Conservation (phyloP, 2,888 invertebrate species). For the Watsonalla binaria region DNA sequence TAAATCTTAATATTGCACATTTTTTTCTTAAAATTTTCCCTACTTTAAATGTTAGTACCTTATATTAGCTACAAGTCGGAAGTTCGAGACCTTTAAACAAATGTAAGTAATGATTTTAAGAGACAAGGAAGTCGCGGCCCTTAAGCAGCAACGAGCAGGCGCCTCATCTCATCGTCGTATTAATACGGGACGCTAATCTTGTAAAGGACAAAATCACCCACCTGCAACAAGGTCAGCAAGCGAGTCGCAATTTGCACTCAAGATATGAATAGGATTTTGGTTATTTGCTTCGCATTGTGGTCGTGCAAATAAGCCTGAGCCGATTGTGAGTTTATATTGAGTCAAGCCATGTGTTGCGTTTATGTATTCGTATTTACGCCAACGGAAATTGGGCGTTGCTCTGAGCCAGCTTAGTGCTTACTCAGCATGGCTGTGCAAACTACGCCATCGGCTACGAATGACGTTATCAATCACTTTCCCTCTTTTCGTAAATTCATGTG, state of each 20-base stretch:
- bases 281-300: conserved; percentile 66
- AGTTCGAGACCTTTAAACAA: no score
- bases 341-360: conserved; percentile 39
- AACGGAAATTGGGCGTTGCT: conserved; percentile 59
- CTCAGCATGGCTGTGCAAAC: conserved; percentile 57
- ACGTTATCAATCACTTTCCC: conserved; percentile 7
- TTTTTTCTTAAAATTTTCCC: no score
- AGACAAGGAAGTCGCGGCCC: no score
- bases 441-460: conserved; percentile 18
- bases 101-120: no score
- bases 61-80: no score
- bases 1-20: no score
- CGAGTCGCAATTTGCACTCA: conserved; percentile 35
- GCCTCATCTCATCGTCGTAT: no score
- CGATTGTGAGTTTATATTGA: conserved; percentile 60
- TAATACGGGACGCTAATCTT: no score
- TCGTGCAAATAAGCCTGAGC: conserved; percentile 65
- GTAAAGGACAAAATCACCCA: no score
- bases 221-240: no score
- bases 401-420: conserved; percentile 48
- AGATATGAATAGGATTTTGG: conserved; percentile 39
- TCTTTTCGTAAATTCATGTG: background rate
- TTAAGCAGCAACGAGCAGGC: no score
- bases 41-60: no score
- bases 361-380: conserved; percentile 24